These are phyloP conservation scores for Rachycentron canadum DNA, from an alignment of 2,797 vertebrate species.

Conservation along the genomic window DNA sequence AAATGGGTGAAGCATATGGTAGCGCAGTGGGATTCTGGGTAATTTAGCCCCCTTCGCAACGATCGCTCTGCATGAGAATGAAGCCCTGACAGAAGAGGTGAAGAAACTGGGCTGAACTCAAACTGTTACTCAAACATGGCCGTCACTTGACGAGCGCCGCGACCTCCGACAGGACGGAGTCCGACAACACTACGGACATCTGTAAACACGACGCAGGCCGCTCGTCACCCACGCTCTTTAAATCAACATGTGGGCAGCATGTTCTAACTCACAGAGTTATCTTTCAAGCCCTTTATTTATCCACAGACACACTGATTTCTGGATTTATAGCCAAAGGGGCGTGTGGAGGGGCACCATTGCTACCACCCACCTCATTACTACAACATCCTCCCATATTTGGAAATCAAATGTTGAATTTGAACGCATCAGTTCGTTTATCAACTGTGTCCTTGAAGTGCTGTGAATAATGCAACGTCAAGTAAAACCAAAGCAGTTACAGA, in stretches of 20 bases:
- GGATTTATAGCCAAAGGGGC: no score
- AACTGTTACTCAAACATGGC: slow-evolving; percentile 5
- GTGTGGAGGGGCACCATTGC: no score
- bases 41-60: slow-evolving; percentile 53
- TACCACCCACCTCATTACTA: no score
- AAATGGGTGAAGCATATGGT: slow-evolving; percentile 67
- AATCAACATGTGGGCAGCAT: not conserved
- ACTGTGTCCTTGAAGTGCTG: no score
- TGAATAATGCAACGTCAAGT: no score
- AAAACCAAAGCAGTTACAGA: no score
- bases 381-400: no score
- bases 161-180: not conserved
- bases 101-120: slow-evolving; percentile 21
- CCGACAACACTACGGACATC: slow-evolving; percentile 20
- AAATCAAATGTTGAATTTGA: no score
- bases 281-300: no score
- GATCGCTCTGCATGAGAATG: slow-evolving; percentile 39
- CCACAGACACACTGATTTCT: no score
- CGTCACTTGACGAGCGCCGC: slow-evolving; percentile 6
- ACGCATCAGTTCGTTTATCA: no score
- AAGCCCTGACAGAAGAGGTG: slow-evolving; percentile 49
- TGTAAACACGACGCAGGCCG: slow-evolving; percentile 14
- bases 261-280: not conserved
- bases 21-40: slow-evolving; percentile 70
- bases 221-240: not conserved